Base-by-base conservation (phyloP, 2,113 vertebrate genomes). In the Emydura subglobosa region DNA sequence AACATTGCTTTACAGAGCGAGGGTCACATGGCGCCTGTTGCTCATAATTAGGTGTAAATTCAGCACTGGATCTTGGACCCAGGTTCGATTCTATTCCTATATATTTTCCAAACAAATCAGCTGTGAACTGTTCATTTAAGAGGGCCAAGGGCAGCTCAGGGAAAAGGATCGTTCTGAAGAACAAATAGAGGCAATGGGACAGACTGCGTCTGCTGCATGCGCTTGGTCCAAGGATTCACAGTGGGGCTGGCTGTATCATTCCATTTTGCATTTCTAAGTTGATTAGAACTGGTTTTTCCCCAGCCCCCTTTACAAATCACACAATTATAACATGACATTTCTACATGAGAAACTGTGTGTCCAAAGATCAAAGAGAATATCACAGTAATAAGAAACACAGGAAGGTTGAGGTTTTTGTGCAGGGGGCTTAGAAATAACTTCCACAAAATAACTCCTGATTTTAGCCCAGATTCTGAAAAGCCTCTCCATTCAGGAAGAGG, bases 91-190 rank as follows among this genome's bases (percentile, higher is more conserved):
- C 57, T 17, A 53, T 16, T 14, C 25, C 49, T 19, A 39, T 39
- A 10, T 2, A 0, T 17, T 44, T 3, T 0, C 22, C 2, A 34
- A 59, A 4, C 2, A 59, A 31, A 5, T 29, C 57, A 59, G 11
- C 27, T 31, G 57, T 29, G 6, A 14, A 59, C 5, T 10, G 27
- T 29, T 31, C 57, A 13, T 12, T 59, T 29, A 59, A 59, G 57
- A 59, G 27, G 57, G 29, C 12, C 57, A 2, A 13, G 21, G 22
- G n/a, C n/a, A 22, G 16, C 25, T 17, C 39, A 2, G 39, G 68
- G 31, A 47, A 21, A 31, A 25, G 51, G 50, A 4, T 85, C 9
- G 13, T 22, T 59, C 47, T 27, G 24, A 24, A 82, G 7, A 39
- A 22, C 17, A 17, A 80, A 79, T 53, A 54, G 68, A 81, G 50